These are phyloP conservation scores for Acipenser ruthenus DNA, from an alignment of 2,797 vertebrate genomes.

Conservation along the genomic window DNA sequence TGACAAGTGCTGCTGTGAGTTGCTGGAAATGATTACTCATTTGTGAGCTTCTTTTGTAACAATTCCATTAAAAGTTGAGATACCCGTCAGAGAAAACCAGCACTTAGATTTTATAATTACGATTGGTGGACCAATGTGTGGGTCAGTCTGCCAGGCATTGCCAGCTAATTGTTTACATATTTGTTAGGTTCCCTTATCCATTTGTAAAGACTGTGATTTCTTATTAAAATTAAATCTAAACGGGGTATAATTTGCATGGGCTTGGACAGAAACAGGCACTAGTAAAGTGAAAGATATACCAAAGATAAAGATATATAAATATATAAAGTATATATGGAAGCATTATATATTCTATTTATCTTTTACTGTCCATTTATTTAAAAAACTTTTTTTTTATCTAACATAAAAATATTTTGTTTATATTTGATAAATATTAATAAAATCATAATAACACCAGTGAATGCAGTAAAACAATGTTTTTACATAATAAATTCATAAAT, in stretches of 20 bases:
- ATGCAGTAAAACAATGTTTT: too few relatives aligned
- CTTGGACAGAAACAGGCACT: too few relatives aligned
- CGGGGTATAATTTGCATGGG: too few relatives aligned
- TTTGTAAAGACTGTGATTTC: background rate
- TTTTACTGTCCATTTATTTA: too few relatives aligned
- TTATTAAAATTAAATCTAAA: background rate
- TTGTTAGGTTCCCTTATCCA: background rate
- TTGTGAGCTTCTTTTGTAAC: constrained; percentile 85
- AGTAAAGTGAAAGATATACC: too few relatives aligned
- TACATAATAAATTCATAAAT: background rate
- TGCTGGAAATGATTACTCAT: constrained; percentile 84
- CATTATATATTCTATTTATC: too few relatives aligned
- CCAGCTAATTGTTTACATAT: constrained; percentile 20
- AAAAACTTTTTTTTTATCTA: too few relatives aligned
- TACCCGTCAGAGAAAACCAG: constrained; percentile 59
- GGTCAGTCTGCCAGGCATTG: constrained; percentile 30
- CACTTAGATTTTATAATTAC: constrained; percentile 80
- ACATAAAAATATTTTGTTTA: too few relatives aligned
- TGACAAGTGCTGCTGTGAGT: constrained; percentile 75
- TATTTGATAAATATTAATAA: too few relatives aligned
- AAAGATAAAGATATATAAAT: too few relatives aligned
- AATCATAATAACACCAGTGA: too few relatives aligned
- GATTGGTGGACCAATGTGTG: constrained; percentile 55
- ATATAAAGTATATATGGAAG: too few relatives aligned
- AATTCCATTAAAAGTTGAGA: constrained; percentile 75